Evolutionary conservation across 2,797 vertebrate species (phyloP).

Genomic region (Oreochromis mossambicus): DNA sequence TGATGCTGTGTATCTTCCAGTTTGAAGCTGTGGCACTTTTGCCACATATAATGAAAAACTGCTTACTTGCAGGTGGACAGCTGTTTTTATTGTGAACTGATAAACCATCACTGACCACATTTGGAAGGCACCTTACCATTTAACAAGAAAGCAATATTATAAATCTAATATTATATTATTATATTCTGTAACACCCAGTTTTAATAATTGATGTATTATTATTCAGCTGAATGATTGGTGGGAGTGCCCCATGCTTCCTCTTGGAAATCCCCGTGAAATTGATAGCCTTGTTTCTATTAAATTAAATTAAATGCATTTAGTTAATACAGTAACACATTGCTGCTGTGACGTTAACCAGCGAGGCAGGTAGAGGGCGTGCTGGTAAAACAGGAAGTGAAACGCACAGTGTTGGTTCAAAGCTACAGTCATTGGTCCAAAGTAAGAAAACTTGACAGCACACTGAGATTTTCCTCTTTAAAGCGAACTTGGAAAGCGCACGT

Average conservation of each 20-base stretch:
- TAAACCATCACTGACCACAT: background rate
- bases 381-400: background rate
- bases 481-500: accelerated
- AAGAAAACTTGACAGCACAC: background rate
- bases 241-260: background rate
- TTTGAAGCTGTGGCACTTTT: background rate
- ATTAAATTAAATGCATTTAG: background rate
- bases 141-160: background rate
- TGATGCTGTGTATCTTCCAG: background rate
- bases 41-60: background rate
- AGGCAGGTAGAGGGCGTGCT: background rate
- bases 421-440: too few species aligned
- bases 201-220: background rate
- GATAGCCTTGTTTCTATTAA: background rate
- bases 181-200: background rate
- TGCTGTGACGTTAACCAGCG: background rate
- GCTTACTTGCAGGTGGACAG: background rate
- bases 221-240: background rate
- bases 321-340: background rate
- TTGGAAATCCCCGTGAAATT: background rate
- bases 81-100: background rate
- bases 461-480: accelerated
- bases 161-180: background rate
- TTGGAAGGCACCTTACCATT: background rate
- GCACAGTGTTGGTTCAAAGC: background rate